Percentiles rank a stretch among this genome's conserved stretches.
Conservation (phyloP, 2,113 vertebrate genomes). For the Mustela lutreola region DNA sequence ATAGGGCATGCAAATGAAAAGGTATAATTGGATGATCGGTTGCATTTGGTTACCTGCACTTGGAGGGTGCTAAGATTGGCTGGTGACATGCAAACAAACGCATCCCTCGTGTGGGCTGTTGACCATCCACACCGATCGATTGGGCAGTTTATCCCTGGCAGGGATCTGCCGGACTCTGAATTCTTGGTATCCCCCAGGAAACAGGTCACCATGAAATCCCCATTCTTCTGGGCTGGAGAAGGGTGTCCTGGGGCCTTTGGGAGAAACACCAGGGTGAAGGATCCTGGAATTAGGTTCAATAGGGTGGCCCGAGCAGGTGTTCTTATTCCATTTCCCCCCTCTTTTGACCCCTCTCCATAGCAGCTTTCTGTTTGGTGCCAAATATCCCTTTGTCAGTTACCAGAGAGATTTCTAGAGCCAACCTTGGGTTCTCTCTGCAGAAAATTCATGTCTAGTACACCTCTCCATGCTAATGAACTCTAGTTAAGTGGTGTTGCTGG, state of each 20-base stretch:
- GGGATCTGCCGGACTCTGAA: not conserved
- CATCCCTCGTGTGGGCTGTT: rapidly evolving
- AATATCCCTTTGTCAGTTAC: not conserved
- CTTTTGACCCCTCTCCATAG: not conserved
- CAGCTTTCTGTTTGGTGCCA: not conserved
- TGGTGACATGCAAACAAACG: not conserved
- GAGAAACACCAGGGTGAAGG: not conserved
- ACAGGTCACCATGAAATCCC: not conserved
- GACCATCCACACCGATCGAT: not conserved
- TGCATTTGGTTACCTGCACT: not conserved
- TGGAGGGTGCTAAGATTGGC: not conserved
- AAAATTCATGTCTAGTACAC: not conserved
- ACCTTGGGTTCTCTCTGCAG: not conserved
- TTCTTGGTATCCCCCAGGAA: not conserved
- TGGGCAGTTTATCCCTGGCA: rapidly evolving
- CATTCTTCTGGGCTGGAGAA: not conserved
- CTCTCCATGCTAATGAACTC: not conserved
- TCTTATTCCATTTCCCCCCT: not conserved
- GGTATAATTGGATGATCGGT: not conserved
- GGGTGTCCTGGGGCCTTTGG: not conserved
- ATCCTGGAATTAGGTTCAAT: not conserved
- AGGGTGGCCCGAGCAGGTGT: no score
- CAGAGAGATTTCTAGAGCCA: not conserved
- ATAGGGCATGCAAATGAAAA: conserved; percentile 40
- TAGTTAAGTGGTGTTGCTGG: no score